Evolutionary conservation across 2,888 invertebrate genomes (phyloP), one percentile per base, ranked within the genome.

Genomic region (Anticlea derivata): DNA sequence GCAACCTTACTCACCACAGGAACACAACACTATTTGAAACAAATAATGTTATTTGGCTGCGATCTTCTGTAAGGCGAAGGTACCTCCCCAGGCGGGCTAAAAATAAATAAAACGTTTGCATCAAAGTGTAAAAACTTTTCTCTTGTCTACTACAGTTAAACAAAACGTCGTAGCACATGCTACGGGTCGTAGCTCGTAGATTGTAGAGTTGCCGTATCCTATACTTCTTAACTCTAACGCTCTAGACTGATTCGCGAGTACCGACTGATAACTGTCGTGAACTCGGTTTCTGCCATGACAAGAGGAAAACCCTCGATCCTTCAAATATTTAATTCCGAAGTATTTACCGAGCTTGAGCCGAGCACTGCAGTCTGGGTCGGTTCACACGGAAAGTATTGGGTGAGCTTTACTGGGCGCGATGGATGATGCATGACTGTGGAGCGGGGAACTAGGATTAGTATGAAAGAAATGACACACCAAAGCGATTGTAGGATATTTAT

Each of bases 351-450:
- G n/a, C n/a, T n/a, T n/a, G n/a, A n/a, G n/a, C n/a, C n/a, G n/a
- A n/a, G 33, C 24, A 43, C 8, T 29, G 34, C 45, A 50, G 39
- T 11, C 31, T 43, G 52, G 38, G 17, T 24, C 7, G 6, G 13
- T 47, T 52, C 43, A 47, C 47, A 52, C 52, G 26, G 12, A 37
- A 6, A 22, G 23, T n/a, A 47, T 51, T 23, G 5, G 27, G 27
- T 12, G 12, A 35, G 51, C 46, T 45, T 50, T 35, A 30, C 26
- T 31, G 34, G 31, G 41, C 40, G 29, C 17, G 26, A 27, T 26
- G 11, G 24, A 51, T 51, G 51, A 51, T 51, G 37, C 41, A 51
- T 51, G 37, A 26, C n/a, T 26, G 43, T 20, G 37, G 8, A 41
- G 20, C 31, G 51, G 30, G 31, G 34, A 10, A 40, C 27, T 31